A percentile compares a stretch with the other conserved stretches of the same genome.
Conservation (phyloP, 2,113 vertebrate species). For the Erythrocercus mccallii region DNA sequence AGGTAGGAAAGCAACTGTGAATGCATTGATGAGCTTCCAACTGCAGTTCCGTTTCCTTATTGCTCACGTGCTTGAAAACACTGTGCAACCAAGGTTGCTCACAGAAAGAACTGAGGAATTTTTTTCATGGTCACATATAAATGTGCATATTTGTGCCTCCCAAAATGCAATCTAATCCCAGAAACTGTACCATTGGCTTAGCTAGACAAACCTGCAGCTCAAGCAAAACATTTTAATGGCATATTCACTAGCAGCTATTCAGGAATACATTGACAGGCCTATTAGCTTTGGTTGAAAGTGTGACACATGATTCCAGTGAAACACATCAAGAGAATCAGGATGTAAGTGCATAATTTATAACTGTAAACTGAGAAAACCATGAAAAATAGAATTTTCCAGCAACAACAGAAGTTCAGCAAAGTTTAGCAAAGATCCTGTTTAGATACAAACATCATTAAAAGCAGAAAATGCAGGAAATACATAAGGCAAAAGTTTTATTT, state of each 20-base stretch:
- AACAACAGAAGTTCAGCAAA: background rate
- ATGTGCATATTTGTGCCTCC: background rate
- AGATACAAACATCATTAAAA: background rate
- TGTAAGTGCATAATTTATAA: background rate
- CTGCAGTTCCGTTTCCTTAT: background rate
- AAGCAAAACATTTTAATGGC: background rate
- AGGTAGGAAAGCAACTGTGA: background rate
- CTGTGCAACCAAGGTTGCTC: background rate
- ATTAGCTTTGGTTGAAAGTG: background rate
- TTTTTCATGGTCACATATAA: background rate
- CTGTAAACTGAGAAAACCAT: background rate
- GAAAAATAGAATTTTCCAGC: background rate
- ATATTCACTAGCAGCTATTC: background rate
- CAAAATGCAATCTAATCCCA: background rate
- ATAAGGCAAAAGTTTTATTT: constrained; percentile 1
- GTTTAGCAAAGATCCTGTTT: background rate
- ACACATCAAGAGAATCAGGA: background rate
- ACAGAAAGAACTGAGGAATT: background rate
- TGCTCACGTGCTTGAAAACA: background rate
- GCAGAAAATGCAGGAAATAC: background rate
- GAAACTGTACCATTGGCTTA: background rate
- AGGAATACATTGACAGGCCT: background rate
- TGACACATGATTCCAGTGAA: background rate
- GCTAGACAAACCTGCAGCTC: background rate
- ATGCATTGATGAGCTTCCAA: background rate